Base-by-base conservation (phyloP, 23 tunicate genomes). In the Phallusia fumigata region DNA sequence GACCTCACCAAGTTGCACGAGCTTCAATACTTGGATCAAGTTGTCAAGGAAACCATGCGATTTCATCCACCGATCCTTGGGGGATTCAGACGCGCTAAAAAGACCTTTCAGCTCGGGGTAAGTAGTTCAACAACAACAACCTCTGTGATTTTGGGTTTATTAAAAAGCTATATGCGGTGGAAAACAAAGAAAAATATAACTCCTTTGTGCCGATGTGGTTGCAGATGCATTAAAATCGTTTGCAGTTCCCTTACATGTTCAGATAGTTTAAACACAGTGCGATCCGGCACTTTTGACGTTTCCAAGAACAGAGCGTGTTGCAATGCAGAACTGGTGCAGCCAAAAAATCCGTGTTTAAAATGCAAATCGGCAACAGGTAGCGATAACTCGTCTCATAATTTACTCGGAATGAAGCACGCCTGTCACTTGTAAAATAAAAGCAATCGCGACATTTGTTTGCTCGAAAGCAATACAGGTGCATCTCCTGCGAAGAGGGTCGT, bases 51-150 rank as follows among this genome's bases (percentile, higher is more conserved):
- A 81, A 89, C 95, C 0, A 74, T 89, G 36, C 74, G 98, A 19
- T 31, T 86, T 13, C 82, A 80, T 24, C 94, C 98, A 33, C 95
- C 98, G 18, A 88, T 95, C 19, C 79, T 89, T 19, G 98, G 95
- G 5, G 94, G 76, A 2, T 95, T 85, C 80, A 78, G 98, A 58
- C 64, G 40, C 26, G 98, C 95, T 5, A 72, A 15, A 64, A 88
- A 88, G 75, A 93, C 98, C 11, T 93, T 93, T 32, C 87, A 88
- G 84, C 74, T 93, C 52, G 98, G 98, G 90, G 98, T 93, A 78
- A 84, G 98, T 24, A 6, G 13, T 21, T 58, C 3, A n/a, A n/a
- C 13, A 58, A 58, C 47, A 10, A 40, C 47, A 10, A 10, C 10
- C 10, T 40, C 10, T 40, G 47, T 40, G 8, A 40, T 40, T 40